These are phyloP conservation scores for Dione vanillae DNA, from an alignment of 2,888 invertebrate genomes.

Conservation along the genomic window DNA sequence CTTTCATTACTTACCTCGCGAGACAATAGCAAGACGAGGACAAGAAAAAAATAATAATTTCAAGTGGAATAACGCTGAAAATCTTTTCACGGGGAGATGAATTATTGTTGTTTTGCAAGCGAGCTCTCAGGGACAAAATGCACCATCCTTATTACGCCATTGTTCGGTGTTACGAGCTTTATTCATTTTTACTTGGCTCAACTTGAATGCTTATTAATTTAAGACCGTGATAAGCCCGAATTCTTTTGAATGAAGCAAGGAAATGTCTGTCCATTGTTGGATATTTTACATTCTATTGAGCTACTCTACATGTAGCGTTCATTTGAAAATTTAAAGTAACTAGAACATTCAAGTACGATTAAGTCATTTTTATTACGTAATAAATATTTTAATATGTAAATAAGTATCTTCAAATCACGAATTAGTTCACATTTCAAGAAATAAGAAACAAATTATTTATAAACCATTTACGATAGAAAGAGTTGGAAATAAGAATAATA, in stretches of 20 bases:
- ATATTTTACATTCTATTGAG: conserved; percentile 78
- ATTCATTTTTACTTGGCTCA: conserved; percentile 85
- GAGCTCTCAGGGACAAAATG: conserved; percentile 83
- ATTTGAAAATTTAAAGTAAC: conserved; percentile 36
- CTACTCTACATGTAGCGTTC: conserved; percentile 46
- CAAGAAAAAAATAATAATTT: conserved; percentile 83
- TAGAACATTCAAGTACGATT: not conserved
- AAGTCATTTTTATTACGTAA: not conserved
- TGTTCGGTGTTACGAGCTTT: conserved; percentile 83
- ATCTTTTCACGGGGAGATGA: conserved; percentile 82
- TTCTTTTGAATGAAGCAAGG: conserved; percentile 81
- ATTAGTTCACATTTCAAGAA: too few species aligned
- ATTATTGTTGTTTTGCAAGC: conserved; percentile 85
- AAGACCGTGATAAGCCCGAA: conserved; percentile 82
- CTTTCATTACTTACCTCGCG: conserved; percentile 84
- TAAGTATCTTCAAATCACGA: not conserved
- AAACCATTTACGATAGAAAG: conserved; percentile 6
- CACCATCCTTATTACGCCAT: conserved; percentile 83
- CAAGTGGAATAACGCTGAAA: conserved; percentile 85
- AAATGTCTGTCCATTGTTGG: conserved; percentile 80
- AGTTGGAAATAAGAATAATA: not conserved
- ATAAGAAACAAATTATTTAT: not conserved
- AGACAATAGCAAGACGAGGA: conserved; percentile 84
- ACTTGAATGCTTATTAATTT: conserved; percentile 85
- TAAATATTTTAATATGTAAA: too few species aligned